Evolutionary conservation across 2,113 vertebrate species (phyloP), one percentile per base, ranked within the genome.

Genomic region (Lepus europaeus): DNA sequence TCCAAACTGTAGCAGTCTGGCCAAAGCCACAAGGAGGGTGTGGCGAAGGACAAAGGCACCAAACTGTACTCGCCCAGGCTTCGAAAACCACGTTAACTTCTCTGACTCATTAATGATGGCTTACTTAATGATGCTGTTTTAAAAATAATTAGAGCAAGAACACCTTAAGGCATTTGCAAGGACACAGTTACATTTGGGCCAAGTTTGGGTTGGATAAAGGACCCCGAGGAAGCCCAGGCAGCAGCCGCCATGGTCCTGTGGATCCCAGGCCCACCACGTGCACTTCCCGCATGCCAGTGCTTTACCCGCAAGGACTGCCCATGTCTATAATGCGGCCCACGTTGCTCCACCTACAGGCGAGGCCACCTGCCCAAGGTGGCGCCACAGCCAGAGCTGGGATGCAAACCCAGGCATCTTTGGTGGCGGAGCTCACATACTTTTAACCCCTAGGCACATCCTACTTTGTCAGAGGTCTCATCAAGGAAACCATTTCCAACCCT

Each of bases 1-100:
- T 78, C 29, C 78, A 56, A 49, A 33, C 29, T 23, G 11, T 49
- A n/a, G 0, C 36, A 7, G 31, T 49, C n/a, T 10, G 12, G 27
- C 49, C 27, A 20, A 81, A 78, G 63, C 33, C 2, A 36, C 0
- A 12, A 33, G 20, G 10, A 69, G 4, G 49, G 5, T 16, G 13
- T 56, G 39, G 76, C 27, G 51, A 63, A 36, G 77, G 29, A 72
- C 49, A 89, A 90, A 88, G 45, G 19, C 36, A 25, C 61, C 73
- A 25, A 19, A 14, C 2, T 80, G 31, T 36, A 63, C 83, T 93
- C 25, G 39, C 70, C 39, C 77, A 77, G 74, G 56, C 69, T 33
- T 89, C 73, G 69, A 73, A 83, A 89, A 69, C 89, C 80, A 56
- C 20, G 76, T 2, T 73, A 90, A 90, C 83, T 87, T 87, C 86